Evolutionary conservation across 1,140 invertebrate genomes (phyloP), one percentile per base, ranked within the genome.

Genomic region (Drosophila arizonae): DNA sequence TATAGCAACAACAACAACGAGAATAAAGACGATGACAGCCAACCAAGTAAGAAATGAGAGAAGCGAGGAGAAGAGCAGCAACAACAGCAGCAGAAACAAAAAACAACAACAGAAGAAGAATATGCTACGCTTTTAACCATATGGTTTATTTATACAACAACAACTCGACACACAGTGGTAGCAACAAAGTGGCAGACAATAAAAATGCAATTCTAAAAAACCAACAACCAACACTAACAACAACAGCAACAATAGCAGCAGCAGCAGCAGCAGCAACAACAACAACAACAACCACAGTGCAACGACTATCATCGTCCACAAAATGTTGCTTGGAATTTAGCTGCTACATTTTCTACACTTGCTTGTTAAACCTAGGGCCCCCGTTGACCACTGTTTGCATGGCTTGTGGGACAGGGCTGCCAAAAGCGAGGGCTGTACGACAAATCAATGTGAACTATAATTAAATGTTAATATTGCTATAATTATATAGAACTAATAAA

Each of bases 71-170:
- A 41, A 81, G 74, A 57, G 36, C 66, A 69, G 45, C 65, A 65
- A 56, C 72, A 58, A 36, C 71, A 62, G 72, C 70, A 33, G 24
- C 67, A 73, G 48, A 63, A 63, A 76, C 41, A 58, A 77, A 52
- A 76, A 77, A 24, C 54, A 58, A 24, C 48, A 62, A 9, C 26
- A 58, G 28, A 69, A 36, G 52, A 51, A 33, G 28, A 85, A 85
- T 84, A 78, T 88, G 82, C 82, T 87, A 87, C 82, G 82, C 82
- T 87, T 87, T 88, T 87, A 82, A 88, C 84, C 82, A 87, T 87
- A 87, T 87, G 82, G 82, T 87, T 87, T 87, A 87, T 82, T 87
- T 88, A 87, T 82, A 82, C 84, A 87, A 79, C 48, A 86, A 85
- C 78, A 73, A 76, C 72, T 80, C 72, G 65, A 72, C 79, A 79